Conservation (phyloP, 2,113 vertebrate genomes). For the Laticauda colubrina region DNA sequence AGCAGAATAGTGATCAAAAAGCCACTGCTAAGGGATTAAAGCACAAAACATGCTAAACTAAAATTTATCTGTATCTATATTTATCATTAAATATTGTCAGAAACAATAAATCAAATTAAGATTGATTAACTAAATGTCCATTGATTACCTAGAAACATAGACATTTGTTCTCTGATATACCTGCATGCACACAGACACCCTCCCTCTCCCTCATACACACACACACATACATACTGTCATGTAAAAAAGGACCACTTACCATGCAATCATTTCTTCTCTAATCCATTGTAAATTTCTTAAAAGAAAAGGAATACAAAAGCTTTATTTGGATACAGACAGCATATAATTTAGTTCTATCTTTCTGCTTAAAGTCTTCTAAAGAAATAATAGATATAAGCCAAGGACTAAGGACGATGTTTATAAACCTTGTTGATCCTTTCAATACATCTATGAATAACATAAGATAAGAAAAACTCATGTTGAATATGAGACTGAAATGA, state of each 20-base stretch:
- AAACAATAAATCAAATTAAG: not conserved
- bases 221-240: not conserved
- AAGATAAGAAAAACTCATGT: not conserved
- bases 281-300: not conserved
- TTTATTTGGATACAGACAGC: not conserved
- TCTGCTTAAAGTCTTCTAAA: not conserved
- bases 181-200: not conserved
- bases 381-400: not conserved
- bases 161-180: not conserved
- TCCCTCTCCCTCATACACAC: not conserved
- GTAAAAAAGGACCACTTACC: not conserved
- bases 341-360: not conserved
- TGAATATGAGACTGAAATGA: not conserved
- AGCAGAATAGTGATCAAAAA: not conserved
- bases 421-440: conserved; percentile 3
- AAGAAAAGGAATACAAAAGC: not conserved
- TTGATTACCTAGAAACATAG: not conserved
- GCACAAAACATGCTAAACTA: not conserved
- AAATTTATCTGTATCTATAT: not conserved
- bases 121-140: not conserved
- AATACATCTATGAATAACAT: not conserved
- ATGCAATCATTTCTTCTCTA: not conserved
- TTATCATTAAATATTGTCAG: not conserved
- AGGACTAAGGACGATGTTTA: not conserved
- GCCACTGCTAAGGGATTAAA: not conserved